Conservation (phyloP, 2,797 vertebrate genomes). For the Myripristis jacobus region DNA sequence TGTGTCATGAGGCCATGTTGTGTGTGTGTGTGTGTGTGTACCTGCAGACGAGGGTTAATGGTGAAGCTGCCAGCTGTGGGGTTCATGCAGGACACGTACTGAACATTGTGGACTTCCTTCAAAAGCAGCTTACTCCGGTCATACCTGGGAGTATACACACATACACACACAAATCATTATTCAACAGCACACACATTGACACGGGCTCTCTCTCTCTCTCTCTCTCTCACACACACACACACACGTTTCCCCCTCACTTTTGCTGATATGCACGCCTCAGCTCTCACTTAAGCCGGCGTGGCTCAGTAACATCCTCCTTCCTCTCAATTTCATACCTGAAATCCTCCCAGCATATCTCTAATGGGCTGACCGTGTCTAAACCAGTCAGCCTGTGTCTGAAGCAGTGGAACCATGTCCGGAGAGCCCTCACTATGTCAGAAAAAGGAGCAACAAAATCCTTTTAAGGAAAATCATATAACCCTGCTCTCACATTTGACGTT, state of each 20-base stretch:
- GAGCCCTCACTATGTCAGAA: constrained; percentile 60
- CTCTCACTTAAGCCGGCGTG: constrained; percentile 65
- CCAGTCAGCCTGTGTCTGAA: constrained; percentile 66
- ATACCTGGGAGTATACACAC: constrained; percentile 85
- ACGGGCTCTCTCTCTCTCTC: not conserved
- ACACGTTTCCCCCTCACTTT: constrained; percentile 12
- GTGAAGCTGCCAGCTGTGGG: constrained; percentile 95
- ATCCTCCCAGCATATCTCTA: constrained; percentile 67
- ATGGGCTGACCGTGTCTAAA: constrained; percentile 74
- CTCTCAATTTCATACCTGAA: constrained; percentile 79
- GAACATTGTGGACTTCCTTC: constrained; percentile 93
- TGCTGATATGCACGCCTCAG: constrained; percentile 53
- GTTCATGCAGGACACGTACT: constrained; percentile 98
- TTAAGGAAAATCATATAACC: constrained; percentile 54
- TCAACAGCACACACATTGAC: constrained; percentile 36
- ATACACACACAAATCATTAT: constrained; percentile 41
- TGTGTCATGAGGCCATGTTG: not conserved
- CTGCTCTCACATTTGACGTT: constrained; percentile 44
- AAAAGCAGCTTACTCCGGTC: constrained; percentile 92
- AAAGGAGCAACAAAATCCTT: constrained; percentile 64
- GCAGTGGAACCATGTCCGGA: constrained; percentile 69
- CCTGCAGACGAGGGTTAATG: constrained; percentile 96
- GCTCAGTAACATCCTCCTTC: constrained; percentile 57
- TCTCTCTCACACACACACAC: constrained; percentile 19
- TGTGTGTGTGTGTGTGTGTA: constrained; percentile 62